Evolutionary conservation across 64 coral and sea anemone genomes (phyloP), one percentile per base, ranked within the genome.

Genomic region (Stylophora pistillata): DNA sequence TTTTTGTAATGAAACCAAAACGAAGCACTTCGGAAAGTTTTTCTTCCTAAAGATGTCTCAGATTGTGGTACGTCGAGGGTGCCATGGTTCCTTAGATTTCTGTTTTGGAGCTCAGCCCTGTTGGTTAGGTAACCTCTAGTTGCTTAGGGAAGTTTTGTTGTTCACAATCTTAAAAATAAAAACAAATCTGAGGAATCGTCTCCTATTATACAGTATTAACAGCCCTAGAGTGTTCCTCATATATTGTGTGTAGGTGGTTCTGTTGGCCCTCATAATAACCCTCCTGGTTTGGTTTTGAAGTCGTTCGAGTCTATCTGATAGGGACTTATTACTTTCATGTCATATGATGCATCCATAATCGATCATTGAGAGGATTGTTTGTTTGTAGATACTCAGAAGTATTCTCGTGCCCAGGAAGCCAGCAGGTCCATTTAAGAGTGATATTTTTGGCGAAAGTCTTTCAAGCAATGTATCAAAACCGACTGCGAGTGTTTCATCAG

Each of bases 321-420:
- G 27, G 23, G 18, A 33, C 41, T 75, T 63, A 78, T 26, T 75
- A 59, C 87, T 62, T 32, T 78, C 74, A n/a, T 69, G 74, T 75
- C 87, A 89, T 25, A 89, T 59, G 32, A 78, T 60, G 41, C 76
- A 77, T 31, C 87, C 58, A 65, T 89, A 89, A 31, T 76, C 76
- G 18, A 89, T 17, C 15, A 62, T 14, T 62, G 87, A 75, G 34
- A 63, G 73, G 16, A 88, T 76, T 47, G 79, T 83, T 31, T 83
- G 60, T 65, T 83, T 83, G 32, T 83, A 61, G 28, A 66, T 65
- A 34, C 80, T 61, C 15, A 83, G 56, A 3, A 71, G 23, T 13
- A 71, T 71, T 27, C 30, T 71, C 5, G n/a, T 2, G 2, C 3
- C 68, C 30, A 71, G 13, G 26, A 41, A 75, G 9, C 15, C 32